Conservation (phyloP, 2,888 invertebrate species). For the Adelphocoris suturalis region DNA sequence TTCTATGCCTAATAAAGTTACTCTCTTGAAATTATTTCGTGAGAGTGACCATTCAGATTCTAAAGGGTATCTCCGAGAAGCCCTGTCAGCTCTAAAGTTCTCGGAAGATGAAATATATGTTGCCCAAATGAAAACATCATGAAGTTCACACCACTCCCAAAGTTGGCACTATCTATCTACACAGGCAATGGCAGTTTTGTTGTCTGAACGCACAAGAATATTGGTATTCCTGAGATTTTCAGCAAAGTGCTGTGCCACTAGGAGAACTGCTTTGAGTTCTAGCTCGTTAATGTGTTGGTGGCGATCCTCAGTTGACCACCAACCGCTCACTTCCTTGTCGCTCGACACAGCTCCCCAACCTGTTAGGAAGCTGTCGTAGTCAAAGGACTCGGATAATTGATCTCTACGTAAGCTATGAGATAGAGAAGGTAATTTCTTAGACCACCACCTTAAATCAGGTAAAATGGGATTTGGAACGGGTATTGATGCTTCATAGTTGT, state of each 20-base stretch:
- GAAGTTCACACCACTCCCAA: slow-evolving; percentile 18
- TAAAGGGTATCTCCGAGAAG: not conserved
- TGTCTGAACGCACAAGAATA: too few species aligned
- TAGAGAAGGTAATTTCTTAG: not conserved
- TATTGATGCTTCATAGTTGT: too few species aligned
- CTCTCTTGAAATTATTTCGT: too few species aligned
- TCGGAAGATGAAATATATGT: not conserved
- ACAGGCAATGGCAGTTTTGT: too few species aligned
- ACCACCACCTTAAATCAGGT: too few species aligned
- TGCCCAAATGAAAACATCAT: not conserved
- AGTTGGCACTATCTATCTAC: not conserved
- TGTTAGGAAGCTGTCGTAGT: not conserved
- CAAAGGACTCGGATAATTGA: not conserved
- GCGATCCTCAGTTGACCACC: not conserved
- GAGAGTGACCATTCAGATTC: too few species aligned
- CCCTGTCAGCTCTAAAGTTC: not conserved
- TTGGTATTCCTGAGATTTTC: too few species aligned
- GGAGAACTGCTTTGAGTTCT: not conserved
- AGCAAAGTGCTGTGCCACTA: not conserved
- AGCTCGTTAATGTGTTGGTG: not conserved
- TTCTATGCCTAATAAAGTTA: too few species aligned
- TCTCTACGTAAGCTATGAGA: not conserved
- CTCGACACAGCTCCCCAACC: slow-evolving; percentile 12
- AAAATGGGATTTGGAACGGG: too few species aligned
- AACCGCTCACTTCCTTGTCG: not conserved